A percentile compares a stretch with the other conserved stretches of the same genome.
These are phyloP conservation scores for Colinus virginianus DNA, from an alignment of 2,113 vertebrate genomes.

Conservation along the genomic window DNA sequence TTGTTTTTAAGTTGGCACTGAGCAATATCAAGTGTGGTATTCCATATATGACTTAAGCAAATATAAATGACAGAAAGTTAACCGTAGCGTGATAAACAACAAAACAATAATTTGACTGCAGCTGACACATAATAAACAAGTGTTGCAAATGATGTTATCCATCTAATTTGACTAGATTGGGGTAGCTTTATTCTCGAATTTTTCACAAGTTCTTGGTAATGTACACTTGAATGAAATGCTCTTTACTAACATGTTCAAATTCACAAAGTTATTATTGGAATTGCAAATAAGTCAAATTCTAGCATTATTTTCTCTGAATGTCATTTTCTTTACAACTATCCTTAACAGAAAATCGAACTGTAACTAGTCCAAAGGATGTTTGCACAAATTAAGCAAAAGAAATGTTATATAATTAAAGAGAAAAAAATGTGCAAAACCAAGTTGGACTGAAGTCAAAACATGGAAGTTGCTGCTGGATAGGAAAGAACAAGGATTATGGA, in stretches of 20 bases:
- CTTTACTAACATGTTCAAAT: conserved; percentile 41
- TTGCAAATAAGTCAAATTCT: conserved; percentile 40
- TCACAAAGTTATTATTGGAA: conserved; percentile 50
- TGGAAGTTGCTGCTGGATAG: not conserved
- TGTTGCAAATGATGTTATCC: conserved; percentile 20
- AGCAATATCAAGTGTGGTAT: conserved; percentile 11
- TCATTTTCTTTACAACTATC: conserved; percentile 22
- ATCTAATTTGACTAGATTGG: conserved; percentile 14
- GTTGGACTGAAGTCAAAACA: not conserved
- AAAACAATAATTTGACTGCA: conserved; percentile 18
- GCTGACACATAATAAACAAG: conserved; percentile 38
- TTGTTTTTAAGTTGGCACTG: not conserved
- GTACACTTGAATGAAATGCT: conserved; percentile 61
- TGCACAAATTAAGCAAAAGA: conserved; percentile 31
- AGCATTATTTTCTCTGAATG: conserved; percentile 5
- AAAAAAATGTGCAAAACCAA: not conserved
- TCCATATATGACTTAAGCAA: conserved; percentile 34
- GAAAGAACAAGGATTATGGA: not conserved
- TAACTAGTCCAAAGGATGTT: conserved; percentile 35
- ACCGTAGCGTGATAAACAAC: not conserved
- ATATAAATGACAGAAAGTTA: conserved; percentile 19
- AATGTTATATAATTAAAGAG: conserved; percentile 6
- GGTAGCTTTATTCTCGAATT: conserved; percentile 16
- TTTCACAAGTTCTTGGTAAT: conserved; percentile 40
- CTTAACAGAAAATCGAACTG: conserved; percentile 38